Base-by-base conservation (phyloP, 30 jellyfish, hydroid and myxozoan genomes). In the Euphysa ruthae region DNA sequence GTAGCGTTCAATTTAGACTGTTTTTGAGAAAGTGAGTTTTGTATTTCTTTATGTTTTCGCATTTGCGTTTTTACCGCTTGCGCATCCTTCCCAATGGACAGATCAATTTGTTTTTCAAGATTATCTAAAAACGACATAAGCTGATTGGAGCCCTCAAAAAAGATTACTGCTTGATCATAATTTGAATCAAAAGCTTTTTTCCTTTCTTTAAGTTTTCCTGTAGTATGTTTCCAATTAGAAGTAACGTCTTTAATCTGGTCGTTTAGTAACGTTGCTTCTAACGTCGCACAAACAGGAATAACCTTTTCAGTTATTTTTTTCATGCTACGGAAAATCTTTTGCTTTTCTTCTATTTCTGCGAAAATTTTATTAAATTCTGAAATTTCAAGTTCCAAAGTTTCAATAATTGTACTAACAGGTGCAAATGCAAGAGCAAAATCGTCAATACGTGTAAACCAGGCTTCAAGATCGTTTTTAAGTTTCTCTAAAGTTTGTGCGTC, bases 41-140 rank as follows among this genome's bases (percentile, higher is more conserved):
- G 98, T 7, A 51, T 14, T 54, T 71, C 98, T 92, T 75, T 81
- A 83, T 88, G 94, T 29, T 70, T 88, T 61, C 73, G 70, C 63
- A 88, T 80, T 35, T 88, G 98, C 15, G 84, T 71, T 61, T 90
- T 74, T 61, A 88, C 98, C 61, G 94, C 55, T 26, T 85, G 62
- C 31, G 94, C 84, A 58, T 88, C 98, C 49, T 88, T 88, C 26
- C 98, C 95, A 10, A 88, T 63, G 0, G 98, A n/a, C 24, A 70
- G 84, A 43, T 88, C 98, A 4, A 88, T 70, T 56, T 64, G 60
- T 18, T 44, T 61, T 31, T 86, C 70, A 15, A 79, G 78, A 6
- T 80, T 93, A 61, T 50, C 95, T 57, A 88, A 65, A 60, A 75
- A 73, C 34, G 32, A 84, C 61, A 52, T 42, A 49, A 88, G 26